These are phyloP conservation scores for Cynopterus sphinx DNA, from an alignment of 2,797 vertebrate genomes.

Conservation along the genomic window DNA sequence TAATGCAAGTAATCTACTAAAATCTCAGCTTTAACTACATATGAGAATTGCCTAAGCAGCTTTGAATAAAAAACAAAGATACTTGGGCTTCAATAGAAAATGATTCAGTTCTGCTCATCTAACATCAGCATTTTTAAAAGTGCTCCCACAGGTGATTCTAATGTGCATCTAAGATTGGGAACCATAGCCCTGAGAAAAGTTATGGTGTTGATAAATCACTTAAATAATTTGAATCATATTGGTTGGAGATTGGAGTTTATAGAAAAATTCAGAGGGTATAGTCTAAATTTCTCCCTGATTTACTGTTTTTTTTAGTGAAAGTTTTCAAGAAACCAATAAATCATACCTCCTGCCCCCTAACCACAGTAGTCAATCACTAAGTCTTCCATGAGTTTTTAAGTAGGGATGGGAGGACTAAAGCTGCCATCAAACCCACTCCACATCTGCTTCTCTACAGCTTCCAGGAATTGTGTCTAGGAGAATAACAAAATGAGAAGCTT, in stretches of 20 bases:
- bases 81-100: neutral
- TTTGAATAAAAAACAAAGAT: conserved; percentile 36
- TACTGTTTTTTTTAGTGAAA: conserved; percentile 19
- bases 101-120: neutral
- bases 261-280: conserved; percentile 4
- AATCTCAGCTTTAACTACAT: neutral
- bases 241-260: conserved; percentile 23
- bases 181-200: neutral
- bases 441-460: neutral
- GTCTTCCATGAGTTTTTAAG: neutral
- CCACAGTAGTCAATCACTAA: neutral
- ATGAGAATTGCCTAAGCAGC: neutral
- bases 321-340: conserved; percentile 29
- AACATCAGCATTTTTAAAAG: neutral
- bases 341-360: neutral
- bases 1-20: neutral
- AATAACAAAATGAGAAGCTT: neutral
- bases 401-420: neutral
- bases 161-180: neutral
- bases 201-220: conserved; percentile 45
- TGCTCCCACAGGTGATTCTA: neutral
- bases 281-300: conserved; percentile 4
- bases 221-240: conserved; percentile 45
- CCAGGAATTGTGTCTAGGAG: neutral
- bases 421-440: neutral